Evolutionary conservation across 2,888 invertebrate species (phyloP).

Genomic region (Scelioninae gen. 1): DNA sequence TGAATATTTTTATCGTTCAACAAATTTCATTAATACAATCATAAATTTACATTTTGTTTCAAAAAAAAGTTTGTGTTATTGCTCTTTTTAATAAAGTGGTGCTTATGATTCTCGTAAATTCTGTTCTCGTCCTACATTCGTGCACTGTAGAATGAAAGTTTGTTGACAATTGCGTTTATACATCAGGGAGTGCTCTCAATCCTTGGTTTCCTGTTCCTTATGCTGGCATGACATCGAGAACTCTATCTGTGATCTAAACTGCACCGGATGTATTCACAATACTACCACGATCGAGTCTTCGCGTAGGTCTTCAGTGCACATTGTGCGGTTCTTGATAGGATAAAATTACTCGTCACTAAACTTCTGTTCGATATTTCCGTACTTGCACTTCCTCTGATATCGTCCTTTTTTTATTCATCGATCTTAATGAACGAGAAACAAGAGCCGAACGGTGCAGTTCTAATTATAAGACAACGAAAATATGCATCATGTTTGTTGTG

Average conservation of each 20-base stretch:
- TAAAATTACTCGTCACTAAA: conserved; percentile 59
- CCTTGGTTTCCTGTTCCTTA: conserved; percentile 39
- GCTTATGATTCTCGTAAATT: conserved; percentile 14
- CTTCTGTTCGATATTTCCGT: conserved; percentile 21
- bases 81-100: conserved; percentile 31
- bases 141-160: conserved; percentile 8
- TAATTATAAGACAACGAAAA: not conserved
- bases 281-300: conserved; percentile 68
- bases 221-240: conserved; percentile 47
- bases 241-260: conserved; percentile 70
- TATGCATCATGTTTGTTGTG: not conserved
- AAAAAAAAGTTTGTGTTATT: conserved; percentile 8
- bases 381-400: not conserved
- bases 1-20: too few relatives aligned
- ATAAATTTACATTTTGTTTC: not conserved
- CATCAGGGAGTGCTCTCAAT: conserved; percentile 29
- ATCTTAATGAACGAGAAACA: not conserved
- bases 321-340: conserved; percentile 38
- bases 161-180: conserved; percentile 42
- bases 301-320: conserved; percentile 39
- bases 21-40: too few relatives aligned
- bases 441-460: not conserved
- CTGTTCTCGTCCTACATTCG: conserved; percentile 5
- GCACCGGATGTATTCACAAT: conserved; percentile 74
- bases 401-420: not conserved